phyloP scores from a whole-genome alignment of 2,888 invertebrate species.

The Aphodius sticticus region DNA sequence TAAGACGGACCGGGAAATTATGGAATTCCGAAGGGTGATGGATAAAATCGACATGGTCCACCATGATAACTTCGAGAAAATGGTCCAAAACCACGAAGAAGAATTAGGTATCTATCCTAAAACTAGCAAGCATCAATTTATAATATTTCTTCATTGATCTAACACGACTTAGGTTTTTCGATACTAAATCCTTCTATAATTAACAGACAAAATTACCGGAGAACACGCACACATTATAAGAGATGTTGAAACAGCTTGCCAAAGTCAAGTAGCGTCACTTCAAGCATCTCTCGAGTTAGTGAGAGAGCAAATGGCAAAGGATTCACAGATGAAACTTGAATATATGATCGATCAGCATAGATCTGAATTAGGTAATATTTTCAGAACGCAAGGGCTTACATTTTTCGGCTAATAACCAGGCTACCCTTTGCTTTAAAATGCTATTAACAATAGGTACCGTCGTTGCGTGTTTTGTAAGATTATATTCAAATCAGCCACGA shows the following conservation, averaged over 20 bases:
- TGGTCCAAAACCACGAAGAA: constrained; percentile 69
- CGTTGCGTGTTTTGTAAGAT: no score
- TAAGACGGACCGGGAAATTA: constrained; percentile 72
- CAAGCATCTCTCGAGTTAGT: constrained; percentile 59
- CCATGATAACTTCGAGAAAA: constrained; percentile 74
- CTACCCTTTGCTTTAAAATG: neutral
- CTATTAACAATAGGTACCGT: no score
- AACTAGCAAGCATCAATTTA: neutral
- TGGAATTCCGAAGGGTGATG: constrained; percentile 74
- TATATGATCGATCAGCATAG: constrained; percentile 66
- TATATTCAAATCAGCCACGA: no score
- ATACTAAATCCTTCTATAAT: constrained; percentile 37
- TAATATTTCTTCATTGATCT: neutral
- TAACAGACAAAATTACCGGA: constrained; percentile 56
- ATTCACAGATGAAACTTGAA: constrained; percentile 60
- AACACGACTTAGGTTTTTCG: neutral
- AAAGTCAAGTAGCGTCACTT: constrained; percentile 58
- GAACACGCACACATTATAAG: constrained; percentile 58
- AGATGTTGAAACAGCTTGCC: constrained; percentile 58
- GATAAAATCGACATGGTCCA: constrained; percentile 79
- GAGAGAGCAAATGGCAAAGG: constrained; percentile 62
- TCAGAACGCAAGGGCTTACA: neutral
- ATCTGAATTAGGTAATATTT: constrained; percentile 66
- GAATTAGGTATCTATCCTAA: constrained; percentile 68
- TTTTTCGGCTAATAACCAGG: neutral